phyloP scores from a whole-genome alignment of 1,140 invertebrate genomes.

The Schlechtendalia chinensis region DNA sequence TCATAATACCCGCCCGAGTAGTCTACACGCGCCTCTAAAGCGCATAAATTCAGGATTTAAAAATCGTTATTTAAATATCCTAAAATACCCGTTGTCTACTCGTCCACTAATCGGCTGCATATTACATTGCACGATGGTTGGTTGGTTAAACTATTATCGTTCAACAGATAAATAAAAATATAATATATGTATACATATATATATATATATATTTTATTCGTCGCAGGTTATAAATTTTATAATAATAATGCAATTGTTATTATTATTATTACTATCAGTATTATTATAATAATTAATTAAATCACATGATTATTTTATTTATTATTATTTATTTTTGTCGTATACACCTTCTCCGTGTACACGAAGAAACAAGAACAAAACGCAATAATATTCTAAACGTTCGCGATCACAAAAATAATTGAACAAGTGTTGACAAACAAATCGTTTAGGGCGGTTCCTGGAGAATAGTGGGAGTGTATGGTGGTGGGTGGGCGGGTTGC shows the following conservation, averaged over 20 bases:
- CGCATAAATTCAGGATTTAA: slow-evolving; percentile 20
- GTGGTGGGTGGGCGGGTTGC: background rate
- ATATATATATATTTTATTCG: too few species aligned
- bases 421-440: slow-evolving; percentile 22
- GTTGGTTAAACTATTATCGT: too few species aligned
- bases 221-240: too few species aligned
- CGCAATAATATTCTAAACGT: slow-evolving; percentile 12
- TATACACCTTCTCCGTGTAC: background rate
- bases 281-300: too few species aligned
- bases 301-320: too few species aligned
- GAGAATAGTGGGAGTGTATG: too few species aligned
- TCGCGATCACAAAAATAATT: slow-evolving; percentile 31
- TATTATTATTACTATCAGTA: too few species aligned
- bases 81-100: slow-evolving; percentile 34
- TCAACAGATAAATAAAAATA: slow-evolving; percentile 19
- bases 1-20: slow-evolving; percentile 14
- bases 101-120: slow-evolving; percentile 10
- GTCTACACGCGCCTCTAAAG: slow-evolving; percentile 15
- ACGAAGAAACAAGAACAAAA: background rate
- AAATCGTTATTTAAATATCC: slow-evolving; percentile 13
- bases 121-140: background rate
- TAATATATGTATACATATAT: too few species aligned
- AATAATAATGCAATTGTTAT: too few species aligned
- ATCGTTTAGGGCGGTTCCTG: background rate
- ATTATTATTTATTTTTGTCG: too few species aligned